These are phyloP conservation scores for Vanessa cardui DNA, from an alignment of 2,888 invertebrate species.

Conservation along the genomic window DNA sequence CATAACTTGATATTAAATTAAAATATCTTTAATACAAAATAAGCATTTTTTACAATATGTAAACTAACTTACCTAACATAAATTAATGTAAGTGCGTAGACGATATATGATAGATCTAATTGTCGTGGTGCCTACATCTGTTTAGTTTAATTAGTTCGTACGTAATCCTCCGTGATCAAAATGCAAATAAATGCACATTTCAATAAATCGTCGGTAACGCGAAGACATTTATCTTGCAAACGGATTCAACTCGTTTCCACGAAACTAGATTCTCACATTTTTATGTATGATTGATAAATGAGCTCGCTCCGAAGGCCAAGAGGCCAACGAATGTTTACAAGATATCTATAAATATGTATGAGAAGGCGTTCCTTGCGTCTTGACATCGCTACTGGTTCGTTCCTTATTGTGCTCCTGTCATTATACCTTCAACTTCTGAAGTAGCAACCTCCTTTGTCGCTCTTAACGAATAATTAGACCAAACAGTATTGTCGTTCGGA, in stretches of 20 bases:
- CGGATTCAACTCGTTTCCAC: constrained; percentile 26
- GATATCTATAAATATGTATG: constrained; percentile 73
- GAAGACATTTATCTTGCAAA: constrained; percentile 14
- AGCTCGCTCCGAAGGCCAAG: constrained; percentile 25
- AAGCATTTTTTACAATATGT: too few species aligned
- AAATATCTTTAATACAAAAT: too few species aligned
- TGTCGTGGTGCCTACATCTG: background rate
- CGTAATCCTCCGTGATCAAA: constrained; percentile 18
- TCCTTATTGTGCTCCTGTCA: constrained; percentile 69
- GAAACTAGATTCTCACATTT: constrained; percentile 36
- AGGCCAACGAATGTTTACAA: constrained; percentile 39
- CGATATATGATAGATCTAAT: background rate
- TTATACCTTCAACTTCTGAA: constrained; percentile 67
- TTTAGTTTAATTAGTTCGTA: constrained; percentile 17
- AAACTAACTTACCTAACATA: background rate
- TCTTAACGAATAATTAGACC: constrained; percentile 80
- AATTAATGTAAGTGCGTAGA: background rate
- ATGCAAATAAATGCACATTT: constrained; percentile 33
- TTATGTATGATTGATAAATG: constrained; percentile 36
- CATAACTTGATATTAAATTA: too few species aligned
- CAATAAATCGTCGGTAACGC: constrained; percentile 24
- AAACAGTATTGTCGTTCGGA: constrained; percentile 59
- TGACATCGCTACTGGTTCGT: constrained; percentile 66
- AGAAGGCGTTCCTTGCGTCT: constrained; percentile 64
- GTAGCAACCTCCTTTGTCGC: constrained; percentile 74